phyloP scores from a whole-genome alignment of 2,113 vertebrate species.

The Oncorhynchus keta region DNA sequence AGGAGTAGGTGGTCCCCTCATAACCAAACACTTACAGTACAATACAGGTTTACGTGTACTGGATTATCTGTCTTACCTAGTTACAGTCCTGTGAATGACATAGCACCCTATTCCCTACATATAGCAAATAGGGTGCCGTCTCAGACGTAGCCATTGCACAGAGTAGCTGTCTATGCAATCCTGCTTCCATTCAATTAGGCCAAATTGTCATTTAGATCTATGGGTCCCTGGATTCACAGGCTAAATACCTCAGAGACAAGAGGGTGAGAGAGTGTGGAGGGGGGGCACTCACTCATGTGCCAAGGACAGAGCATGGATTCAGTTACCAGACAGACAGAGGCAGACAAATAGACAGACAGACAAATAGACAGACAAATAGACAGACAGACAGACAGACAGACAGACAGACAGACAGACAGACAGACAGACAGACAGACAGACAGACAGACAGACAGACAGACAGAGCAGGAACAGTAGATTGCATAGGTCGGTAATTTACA shows the following conservation, averaged over 20 bases:
- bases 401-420: neutral
- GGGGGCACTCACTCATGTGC: neutral
- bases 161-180: conserved; percentile 32
- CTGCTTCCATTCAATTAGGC: conserved; percentile 49
- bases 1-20: too few species aligned
- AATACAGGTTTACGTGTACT: too few species aligned
- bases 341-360: neutral
- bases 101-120: neutral
- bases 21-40: too few species aligned
- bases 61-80: neutral
- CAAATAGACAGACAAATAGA: too few species aligned
- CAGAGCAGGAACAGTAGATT: conserved; percentile 39
- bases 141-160: conserved; percentile 9
- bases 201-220: conserved; percentile 45
- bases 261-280: conserved; percentile 14
- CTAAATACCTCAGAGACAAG: conserved; percentile 23
- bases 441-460: neutral
- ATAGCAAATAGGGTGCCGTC: too few species aligned
- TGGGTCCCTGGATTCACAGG: conserved; percentile 37
- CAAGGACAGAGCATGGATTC: neutral
- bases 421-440: neutral
- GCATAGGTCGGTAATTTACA: conserved; percentile 55
- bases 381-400: neutral
- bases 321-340: neutral
- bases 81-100: neutral